Conservation (phyloP, 2,113 vertebrate genomes). For the Gasterosteus aculeatus region DNA sequence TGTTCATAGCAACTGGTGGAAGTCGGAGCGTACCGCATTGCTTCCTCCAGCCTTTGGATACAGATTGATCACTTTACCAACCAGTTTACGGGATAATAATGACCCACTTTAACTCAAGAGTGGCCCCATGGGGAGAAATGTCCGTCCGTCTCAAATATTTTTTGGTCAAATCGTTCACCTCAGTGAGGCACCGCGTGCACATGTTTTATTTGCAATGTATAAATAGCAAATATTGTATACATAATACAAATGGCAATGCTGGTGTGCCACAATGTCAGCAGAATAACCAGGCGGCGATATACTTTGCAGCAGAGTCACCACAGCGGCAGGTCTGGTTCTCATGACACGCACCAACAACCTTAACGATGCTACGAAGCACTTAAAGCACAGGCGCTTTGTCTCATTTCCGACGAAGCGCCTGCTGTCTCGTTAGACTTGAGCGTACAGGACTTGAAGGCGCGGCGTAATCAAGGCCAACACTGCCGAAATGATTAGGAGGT, state of each 20-base stretch:
- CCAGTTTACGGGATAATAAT: conserved; percentile 48
- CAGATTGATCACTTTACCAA: conserved; percentile 64
- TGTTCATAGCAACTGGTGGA: conserved; percentile 39
- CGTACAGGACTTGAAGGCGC: neutral
- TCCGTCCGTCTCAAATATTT: conserved; percentile 10
- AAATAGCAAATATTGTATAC: neutral
- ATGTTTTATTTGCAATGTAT: neutral
- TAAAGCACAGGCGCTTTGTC: neutral
- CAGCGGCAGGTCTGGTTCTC: neutral
- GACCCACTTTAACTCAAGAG: neutral
- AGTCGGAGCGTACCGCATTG: conserved; percentile 57
- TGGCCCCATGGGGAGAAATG: conserved; percentile 5
- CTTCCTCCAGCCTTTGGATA: conserved; percentile 33
- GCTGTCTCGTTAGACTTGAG: neutral
- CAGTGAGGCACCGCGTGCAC: neutral
- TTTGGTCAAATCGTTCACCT: neutral
- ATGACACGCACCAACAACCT: neutral
- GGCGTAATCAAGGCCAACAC: no score
- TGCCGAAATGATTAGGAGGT: no score
- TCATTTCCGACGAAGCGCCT: neutral
- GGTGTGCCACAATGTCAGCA: neutral
- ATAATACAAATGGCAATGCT: neutral
- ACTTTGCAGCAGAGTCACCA: no score
- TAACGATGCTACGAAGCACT: neutral
- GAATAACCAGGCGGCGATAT: neutral